Evolutionary conservation across 2,888 invertebrate species (phyloP).

Genomic region (Polyommatus icarus): DNA sequence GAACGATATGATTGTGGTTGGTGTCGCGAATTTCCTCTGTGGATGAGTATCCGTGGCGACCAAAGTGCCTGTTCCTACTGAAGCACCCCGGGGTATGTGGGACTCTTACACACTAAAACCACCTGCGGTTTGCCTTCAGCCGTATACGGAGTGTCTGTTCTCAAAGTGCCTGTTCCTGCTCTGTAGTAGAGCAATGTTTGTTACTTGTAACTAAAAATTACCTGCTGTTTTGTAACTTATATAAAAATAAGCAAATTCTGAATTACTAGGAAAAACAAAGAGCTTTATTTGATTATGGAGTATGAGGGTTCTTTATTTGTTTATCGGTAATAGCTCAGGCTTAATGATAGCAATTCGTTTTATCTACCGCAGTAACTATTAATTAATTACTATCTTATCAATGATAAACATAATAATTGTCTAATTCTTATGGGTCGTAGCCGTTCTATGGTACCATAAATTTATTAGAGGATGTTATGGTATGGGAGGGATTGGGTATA

Average conservation of each 20-base stretch:
- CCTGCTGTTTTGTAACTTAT: background rate
- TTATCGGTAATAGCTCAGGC: constrained; percentile 24
- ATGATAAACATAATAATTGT: constrained; percentile 70
- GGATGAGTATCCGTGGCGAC: no score
- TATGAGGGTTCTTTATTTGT: constrained; percentile 13
- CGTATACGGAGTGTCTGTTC: no score
- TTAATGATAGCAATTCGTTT: constrained; percentile 23
- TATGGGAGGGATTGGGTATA: constrained; percentile 52
- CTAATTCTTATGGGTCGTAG: constrained; percentile 65
- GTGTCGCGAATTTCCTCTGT: no score
- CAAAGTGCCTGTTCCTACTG: no score
- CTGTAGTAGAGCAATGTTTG: no score
- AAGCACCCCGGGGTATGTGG: no score
- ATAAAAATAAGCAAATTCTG: background rate
- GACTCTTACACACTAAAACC: no score
- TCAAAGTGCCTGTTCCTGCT: no score
- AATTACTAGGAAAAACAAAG: background rate
- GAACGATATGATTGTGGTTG: no score
- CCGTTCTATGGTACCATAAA: constrained; percentile 54
- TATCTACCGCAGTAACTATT: constrained; percentile 43
- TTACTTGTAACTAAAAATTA: background rate
- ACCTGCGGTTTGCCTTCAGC: no score
- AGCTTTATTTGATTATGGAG: constrained; percentile 34
- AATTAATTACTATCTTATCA: constrained; percentile 57
- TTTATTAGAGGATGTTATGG: constrained; percentile 57